These are phyloP conservation scores for Laspeyria flexula DNA, from an alignment of 2,888 invertebrate species.

Conservation along the genomic window DNA sequence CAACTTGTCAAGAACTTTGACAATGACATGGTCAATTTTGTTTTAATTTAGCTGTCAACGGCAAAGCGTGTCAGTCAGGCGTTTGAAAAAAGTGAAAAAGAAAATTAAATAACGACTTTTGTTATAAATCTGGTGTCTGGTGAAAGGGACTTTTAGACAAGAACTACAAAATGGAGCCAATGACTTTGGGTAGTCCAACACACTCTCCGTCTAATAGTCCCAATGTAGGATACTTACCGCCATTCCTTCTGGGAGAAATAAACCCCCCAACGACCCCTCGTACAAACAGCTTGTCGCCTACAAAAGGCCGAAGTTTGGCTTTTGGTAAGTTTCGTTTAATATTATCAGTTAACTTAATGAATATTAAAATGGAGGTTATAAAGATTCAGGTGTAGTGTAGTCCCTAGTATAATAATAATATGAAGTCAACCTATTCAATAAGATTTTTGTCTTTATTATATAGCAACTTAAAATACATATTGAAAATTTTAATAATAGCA, in stretches of 20 bases:
- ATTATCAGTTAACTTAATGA: too few species aligned
- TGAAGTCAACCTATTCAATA: too few species aligned
- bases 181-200: slow-evolving; percentile 92
- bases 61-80: slow-evolving; percentile 27
- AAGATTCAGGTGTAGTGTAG: too few species aligned
- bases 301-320: slow-evolving; percentile 83
- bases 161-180: slow-evolving; percentile 90
- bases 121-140: slow-evolving; percentile 12
- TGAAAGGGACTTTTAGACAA: too few species aligned
- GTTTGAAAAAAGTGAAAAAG: slow-evolving; percentile 22
- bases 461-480: too few species aligned
- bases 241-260: slow-evolving; percentile 91
- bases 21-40: slow-evolving; percentile 13
- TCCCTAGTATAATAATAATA: too few species aligned
- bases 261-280: slow-evolving; percentile 85
- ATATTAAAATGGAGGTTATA: too few species aligned
- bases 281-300: slow-evolving; percentile 87
- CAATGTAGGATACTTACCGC: slow-evolving; percentile 90
- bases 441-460: too few species aligned
- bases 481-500: too few species aligned
- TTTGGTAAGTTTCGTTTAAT: slow-evolving; percentile 86
- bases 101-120: slow-evolving; percentile 23
- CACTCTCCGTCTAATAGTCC: slow-evolving; percentile 89
- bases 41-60: slow-evolving; percentile 15
- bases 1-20: background rate